A percentile compares a stretch with the other conserved stretches of the same genome.
Evolutionary conservation across 2,113 vertebrate species (phyloP).

Genomic region (Microcebus jonahi): DNA sequence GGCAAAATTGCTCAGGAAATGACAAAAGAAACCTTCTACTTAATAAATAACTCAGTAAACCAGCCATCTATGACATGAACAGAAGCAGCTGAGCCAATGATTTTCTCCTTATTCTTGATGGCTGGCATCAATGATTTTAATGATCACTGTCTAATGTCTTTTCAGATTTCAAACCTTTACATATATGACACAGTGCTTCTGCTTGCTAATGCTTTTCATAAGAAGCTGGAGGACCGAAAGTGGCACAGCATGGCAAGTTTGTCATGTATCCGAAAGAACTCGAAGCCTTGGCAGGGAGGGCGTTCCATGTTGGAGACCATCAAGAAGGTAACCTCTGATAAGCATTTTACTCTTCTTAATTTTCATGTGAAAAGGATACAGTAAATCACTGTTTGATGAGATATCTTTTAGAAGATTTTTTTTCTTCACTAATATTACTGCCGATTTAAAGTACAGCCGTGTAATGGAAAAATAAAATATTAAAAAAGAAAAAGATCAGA

Average conservation of each 20-base stretch:
- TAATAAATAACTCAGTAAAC: constrained; percentile 49
- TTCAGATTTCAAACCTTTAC: constrained; percentile 97
- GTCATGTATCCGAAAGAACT: constrained; percentile 98
- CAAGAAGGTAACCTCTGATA: constrained; percentile 91
- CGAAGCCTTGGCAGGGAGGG: constrained; percentile 98
- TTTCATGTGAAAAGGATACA: background rate
- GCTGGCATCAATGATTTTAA: constrained; percentile 5
- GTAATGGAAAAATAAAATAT: background rate
- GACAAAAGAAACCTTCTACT: background rate
- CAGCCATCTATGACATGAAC: background rate
- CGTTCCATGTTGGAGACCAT: constrained; percentile 98
- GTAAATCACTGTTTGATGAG: background rate
- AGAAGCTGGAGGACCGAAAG: constrained; percentile 98
- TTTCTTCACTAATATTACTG: background rate
- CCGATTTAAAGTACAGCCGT: background rate
- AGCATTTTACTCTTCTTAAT: background rate
- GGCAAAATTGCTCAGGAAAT: background rate
- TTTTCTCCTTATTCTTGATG: constrained; percentile 15
- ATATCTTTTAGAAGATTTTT: background rate
- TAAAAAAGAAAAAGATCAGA: background rate
- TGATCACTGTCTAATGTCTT: constrained; percentile 65
- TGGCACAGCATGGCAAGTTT: constrained; percentile 99
- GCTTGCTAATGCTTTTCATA: constrained; percentile 97
- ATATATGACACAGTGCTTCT: constrained; percentile 97
- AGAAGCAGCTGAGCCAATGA: background rate